Conservation (phyloP, 2,113 vertebrate genomes). For the Ginglymostoma cirratum region DNA sequence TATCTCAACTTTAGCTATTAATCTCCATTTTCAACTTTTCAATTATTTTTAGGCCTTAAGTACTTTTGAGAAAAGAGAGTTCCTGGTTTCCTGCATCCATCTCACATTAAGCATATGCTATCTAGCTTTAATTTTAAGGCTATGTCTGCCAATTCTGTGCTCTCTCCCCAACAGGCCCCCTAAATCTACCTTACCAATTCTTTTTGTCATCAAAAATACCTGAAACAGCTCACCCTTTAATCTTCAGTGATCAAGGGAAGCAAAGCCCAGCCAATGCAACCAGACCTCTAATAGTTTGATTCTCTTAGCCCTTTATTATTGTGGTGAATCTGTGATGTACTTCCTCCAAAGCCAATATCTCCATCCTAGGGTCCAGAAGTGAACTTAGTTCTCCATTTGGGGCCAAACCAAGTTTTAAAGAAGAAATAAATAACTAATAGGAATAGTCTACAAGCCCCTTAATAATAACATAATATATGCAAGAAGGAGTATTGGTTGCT, state of each 20-base stretch:
- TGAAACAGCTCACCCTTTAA: neutral
- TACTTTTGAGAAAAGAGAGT: neutral
- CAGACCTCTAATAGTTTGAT: neutral
- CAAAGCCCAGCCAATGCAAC: neutral
- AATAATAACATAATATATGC: no score
- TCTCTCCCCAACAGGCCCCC: neutral
- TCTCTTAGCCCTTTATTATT: neutral
- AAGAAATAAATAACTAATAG: neutral
- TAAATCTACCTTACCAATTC: neutral
- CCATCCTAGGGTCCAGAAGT: neutral
- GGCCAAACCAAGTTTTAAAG: neutral
- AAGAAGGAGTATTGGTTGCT: no score
- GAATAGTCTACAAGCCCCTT: neutral
- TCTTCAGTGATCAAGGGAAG: neutral
- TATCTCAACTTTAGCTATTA: neutral
- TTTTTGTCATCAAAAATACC: neutral
- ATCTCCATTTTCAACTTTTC: neutral
- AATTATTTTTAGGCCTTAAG: neutral
- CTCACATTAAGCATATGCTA: neutral
- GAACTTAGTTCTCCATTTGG: neutral
- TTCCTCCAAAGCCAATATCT: neutral
- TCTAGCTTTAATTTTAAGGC: neutral
- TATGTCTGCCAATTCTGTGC: neutral
- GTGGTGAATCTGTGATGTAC: neutral
- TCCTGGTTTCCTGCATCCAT: neutral